Percentiles rank a stretch among this genome's conserved stretches.
These are phyloP conservation scores for Podabrus alpinus DNA, from an alignment of 2,888 invertebrate species.

Conservation along the genomic window DNA sequence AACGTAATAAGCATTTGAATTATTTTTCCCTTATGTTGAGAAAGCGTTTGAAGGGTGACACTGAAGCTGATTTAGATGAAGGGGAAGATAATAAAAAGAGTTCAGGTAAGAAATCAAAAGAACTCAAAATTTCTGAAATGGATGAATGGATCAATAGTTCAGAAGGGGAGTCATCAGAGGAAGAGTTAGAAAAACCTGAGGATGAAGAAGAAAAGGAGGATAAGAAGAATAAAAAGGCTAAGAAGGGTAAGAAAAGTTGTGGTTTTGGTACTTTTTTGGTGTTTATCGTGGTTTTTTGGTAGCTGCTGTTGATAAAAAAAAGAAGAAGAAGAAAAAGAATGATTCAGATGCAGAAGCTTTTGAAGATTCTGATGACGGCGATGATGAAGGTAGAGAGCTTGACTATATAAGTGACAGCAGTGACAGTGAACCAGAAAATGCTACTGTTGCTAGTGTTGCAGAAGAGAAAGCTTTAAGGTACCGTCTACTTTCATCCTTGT, in stretches of 20 bases:
- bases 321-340: constrained; percentile 75
- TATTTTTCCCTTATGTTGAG: constrained; percentile 93
- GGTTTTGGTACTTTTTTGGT: neutral
- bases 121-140: constrained; percentile 89
- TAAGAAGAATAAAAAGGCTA: constrained; percentile 63
- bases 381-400: constrained; percentile 91
- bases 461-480: constrained; percentile 66
- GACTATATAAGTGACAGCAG: constrained; percentile 89
- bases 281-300: neutral
- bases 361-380: constrained; percentile 97
- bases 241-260: constrained; percentile 24
- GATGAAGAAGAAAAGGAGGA: constrained; percentile 65
- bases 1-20: constrained; percentile 94
- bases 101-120: constrained; percentile 64
- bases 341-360: constrained; percentile 87
- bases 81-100: constrained; percentile 70
- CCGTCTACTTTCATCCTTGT: neutral
- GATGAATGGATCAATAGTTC: constrained; percentile 87
- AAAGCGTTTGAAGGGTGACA: constrained; percentile 80
- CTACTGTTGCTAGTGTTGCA: constrained; percentile 78
- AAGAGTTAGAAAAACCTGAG: constrained; percentile 71
- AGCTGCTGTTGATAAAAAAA: constrained; percentile 50
- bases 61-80: constrained; percentile 62
- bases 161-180: constrained; percentile 79
- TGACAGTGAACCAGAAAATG: constrained; percentile 78